A percentile compares a stretch with the other conserved stretches of the same genome.
Conservation (phyloP, 2,888 invertebrate genomes). For the Cabera pusaria region DNA sequence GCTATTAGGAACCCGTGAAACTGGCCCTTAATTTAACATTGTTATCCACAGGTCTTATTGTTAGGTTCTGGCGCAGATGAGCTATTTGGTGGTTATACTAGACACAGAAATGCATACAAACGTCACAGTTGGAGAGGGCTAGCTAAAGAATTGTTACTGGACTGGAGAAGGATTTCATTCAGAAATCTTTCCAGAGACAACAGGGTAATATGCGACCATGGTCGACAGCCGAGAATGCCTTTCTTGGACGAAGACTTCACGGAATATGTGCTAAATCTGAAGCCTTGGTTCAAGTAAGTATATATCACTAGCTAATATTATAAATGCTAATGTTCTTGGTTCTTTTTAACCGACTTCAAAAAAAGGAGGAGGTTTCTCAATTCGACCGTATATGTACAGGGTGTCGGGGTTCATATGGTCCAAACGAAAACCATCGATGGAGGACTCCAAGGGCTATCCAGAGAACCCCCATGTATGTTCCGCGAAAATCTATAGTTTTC, state of each 20-base stretch:
- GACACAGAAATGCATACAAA: conserved; percentile 90
- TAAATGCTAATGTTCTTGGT: no score
- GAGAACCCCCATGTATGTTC: no score
- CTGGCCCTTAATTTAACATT: background rate
- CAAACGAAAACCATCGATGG: no score
- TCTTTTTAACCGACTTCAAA: no score
- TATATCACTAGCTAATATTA: no score
- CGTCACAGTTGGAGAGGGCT: conserved; percentile 82
- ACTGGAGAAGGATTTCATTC: conserved; percentile 93
- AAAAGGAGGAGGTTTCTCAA: no score
- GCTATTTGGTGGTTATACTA: conserved; percentile 96
- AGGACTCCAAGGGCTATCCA: no score
- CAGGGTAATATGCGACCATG: conserved; percentile 94
- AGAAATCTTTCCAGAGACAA: conserved; percentile 98
- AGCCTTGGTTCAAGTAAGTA: conserved; percentile 87
- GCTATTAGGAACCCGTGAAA: no score
- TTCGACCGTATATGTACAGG: no score
- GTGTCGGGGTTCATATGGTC: no score
- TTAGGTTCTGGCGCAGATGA: conserved; percentile 99
- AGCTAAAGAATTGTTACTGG: conserved; percentile 86
- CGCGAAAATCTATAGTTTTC: no score
- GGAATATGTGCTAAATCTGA: conserved; percentile 84
- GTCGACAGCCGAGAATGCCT: conserved; percentile 91
- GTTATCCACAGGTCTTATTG: conserved; percentile 85
- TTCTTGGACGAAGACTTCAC: conserved; percentile 90